A percentile compares a stretch with the other conserved stretches of the same genome.
Conservation (phyloP, 37 sponge, comb jelly and placozoan genomes). For the Agelas oroides region DNA sequence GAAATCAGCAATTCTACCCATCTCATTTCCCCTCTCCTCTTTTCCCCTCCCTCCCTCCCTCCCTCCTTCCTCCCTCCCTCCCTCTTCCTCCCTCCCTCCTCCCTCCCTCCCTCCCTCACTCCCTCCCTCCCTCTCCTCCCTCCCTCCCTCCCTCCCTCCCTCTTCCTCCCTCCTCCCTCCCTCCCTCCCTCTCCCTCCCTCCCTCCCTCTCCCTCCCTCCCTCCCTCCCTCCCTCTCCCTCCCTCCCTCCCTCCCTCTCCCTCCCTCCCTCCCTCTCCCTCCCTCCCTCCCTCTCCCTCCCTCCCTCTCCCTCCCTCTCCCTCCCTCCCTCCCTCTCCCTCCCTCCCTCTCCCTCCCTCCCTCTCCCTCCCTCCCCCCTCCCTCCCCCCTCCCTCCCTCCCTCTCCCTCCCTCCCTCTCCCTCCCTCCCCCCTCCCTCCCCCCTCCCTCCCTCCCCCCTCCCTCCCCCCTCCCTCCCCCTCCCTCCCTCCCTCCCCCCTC, state of each 20-base stretch:
- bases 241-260: too few relatives aligned
- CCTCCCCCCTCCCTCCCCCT: background rate
- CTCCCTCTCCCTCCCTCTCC: background rate
- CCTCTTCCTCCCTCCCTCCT: too few relatives aligned
- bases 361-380: background rate
- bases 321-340: slow-evolving; percentile 5
- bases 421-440: background rate
- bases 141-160: slow-evolving; percentile 8
- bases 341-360: background rate
- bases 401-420: slow-evolving; percentile 10
- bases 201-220: slow-evolving; percentile 5
- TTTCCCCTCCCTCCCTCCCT: too few relatives aligned
- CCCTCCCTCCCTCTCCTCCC: too few relatives aligned
- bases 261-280: too few relatives aligned
- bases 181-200: background rate
- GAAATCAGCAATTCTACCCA: too few relatives aligned
- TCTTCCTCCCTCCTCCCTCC: background rate
- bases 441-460: background rate
- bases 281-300: too few relatives aligned
- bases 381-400: background rate
- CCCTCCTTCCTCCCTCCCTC: too few relatives aligned
- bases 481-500: background rate
- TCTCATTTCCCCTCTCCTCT: too few relatives aligned
- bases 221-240: too few relatives aligned
- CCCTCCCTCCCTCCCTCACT: too few relatives aligned